A percentile compares a stretch with the other conserved stretches of the same genome.
Conservation (phyloP, 2,113 vertebrate species). For the Dromaius novaehollandiae region DNA sequence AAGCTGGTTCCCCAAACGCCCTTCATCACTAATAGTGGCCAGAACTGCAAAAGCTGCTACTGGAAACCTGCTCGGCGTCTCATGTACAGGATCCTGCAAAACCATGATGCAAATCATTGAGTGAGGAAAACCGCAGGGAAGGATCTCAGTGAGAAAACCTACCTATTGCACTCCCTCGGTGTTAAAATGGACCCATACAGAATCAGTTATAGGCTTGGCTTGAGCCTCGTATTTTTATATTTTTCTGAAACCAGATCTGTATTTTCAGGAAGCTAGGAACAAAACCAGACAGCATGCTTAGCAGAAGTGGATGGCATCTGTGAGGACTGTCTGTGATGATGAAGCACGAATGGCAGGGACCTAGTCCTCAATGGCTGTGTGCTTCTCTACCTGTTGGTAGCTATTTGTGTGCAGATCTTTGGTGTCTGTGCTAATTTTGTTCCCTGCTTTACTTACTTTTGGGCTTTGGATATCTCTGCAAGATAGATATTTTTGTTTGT, state of each 20-base stretch:
- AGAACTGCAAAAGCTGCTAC: background rate
- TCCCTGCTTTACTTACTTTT: background rate
- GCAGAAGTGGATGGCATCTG: background rate
- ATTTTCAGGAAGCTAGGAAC: background rate
- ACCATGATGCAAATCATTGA: rapidly evolving
- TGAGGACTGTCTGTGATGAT: background rate
- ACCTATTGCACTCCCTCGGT: background rate
- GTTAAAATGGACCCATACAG: background rate
- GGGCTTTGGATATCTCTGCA: background rate
- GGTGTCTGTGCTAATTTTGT: background rate
- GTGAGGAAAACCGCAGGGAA: background rate
- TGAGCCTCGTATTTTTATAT: background rate
- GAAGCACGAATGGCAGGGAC: background rate
- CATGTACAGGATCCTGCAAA: background rate
- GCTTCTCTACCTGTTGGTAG: background rate
- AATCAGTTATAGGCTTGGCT: background rate
- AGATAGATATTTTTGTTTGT: background rate
- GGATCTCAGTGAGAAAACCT: background rate
- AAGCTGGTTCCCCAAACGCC: background rate
- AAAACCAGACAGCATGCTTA: background rate
- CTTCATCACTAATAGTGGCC: rapidly evolving
- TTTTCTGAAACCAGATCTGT: background rate
- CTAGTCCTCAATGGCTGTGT: background rate
- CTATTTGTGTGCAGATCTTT: background rate
- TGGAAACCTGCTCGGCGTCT: background rate